Evolutionary conservation across 2,888 invertebrate genomes (phyloP), one percentile per base, ranked within the genome.

Genomic region (Catocala fraxini): DNA sequence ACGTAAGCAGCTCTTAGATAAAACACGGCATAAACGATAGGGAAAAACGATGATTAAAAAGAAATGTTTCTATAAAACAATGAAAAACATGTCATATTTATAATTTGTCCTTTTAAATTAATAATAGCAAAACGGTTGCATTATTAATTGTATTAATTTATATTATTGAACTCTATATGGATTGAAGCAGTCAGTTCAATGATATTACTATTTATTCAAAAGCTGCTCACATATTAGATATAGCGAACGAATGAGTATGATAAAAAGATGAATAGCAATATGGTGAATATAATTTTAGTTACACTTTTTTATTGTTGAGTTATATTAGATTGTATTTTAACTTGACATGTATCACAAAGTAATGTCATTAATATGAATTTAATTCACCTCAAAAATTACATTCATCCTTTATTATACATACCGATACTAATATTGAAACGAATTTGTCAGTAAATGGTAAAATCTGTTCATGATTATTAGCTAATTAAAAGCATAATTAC

Each of bases 401-500:
- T 65, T 67, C 63, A 68, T 47, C 49, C 46, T 70, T 51, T 25
- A 43, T 11, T 45, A 58, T 52, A 55, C 51, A 42, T 51, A 68
- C 52, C 58, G 39, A 61, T 59, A 59, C 43, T 52, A 7, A 33
- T 15, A 51, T 34, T 62, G 49, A 49, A 49, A 61, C 49, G 63
- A 54, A 59, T 5, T 56, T 49, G 51, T 57, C 64, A 63, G 67
- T 64, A 52, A 51, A 70, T 71, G 71, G 59, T 59, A 39, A 62
- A 47, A 48, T 60, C 42, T 53, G 47, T 54, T 63, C 46, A 63
- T 72, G 65, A 62, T 43, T 57, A 73, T 71, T 65, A 76, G 75
- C 75, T 71, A 39, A 73, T 63, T 73, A 62, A 51, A 75, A 77
- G 77, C 77, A 52, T 54, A 60, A 58, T 63, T 39, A 55, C 67